phyloP scores from a whole-genome alignment of 2,113 vertebrate species.

The Albula glossodonta region DNA sequence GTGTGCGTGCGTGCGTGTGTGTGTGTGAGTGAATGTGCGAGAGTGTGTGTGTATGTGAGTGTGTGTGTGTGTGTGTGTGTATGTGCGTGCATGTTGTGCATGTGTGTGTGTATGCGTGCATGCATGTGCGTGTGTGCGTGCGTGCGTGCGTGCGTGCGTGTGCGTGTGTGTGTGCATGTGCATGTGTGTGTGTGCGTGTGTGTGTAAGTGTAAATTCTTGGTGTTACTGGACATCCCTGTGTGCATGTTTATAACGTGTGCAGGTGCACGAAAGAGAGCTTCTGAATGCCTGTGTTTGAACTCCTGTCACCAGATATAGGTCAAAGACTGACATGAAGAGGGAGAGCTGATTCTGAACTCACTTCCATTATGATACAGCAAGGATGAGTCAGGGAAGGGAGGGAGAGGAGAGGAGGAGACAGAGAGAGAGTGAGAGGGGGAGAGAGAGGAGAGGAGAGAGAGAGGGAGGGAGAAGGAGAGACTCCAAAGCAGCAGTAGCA shows the following conservation, averaged over 20 bases:
- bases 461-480: background rate
- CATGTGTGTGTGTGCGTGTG: background rate
- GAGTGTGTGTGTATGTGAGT: too few relatives aligned
- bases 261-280: background rate
- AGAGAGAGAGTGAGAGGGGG: conserved; percentile 8
- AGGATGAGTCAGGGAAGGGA: background rate
- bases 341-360: background rate
- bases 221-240: too few relatives aligned
- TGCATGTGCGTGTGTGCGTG: background rate
- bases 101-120: background rate
- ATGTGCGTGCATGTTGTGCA: too few relatives aligned
- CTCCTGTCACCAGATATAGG: background rate
- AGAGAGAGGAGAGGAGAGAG: conserved; percentile 9
- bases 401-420: background rate
- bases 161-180: background rate
- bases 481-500: conserved; percentile 68
- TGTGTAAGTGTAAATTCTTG: background rate
- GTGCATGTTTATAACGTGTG: background rate
- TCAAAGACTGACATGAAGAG: background rate
- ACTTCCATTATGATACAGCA: background rate
- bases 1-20: background rate
- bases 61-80: too few relatives aligned
- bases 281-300: background rate
- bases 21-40: background rate
- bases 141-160: background rate